These are phyloP conservation scores for Athripsodes cinereus DNA, from an alignment of 2,888 invertebrate genomes.

Conservation along the genomic window DNA sequence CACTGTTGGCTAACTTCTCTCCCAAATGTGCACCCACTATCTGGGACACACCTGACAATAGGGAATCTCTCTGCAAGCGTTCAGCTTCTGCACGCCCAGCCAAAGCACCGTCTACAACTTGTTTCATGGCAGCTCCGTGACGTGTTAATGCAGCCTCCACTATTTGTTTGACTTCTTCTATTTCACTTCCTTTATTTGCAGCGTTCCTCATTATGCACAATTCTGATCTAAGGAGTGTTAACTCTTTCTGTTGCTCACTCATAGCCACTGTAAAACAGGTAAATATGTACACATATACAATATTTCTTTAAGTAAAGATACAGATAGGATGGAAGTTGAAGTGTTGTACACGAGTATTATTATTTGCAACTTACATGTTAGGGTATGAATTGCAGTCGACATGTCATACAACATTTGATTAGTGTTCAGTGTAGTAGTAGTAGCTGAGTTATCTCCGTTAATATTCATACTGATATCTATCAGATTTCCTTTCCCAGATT, in stretches of 20 bases:
- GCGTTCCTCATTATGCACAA: constrained; percentile 28
- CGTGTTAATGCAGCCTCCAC: constrained; percentile 35
- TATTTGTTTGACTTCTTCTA: constrained; percentile 31
- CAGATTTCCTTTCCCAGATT: constrained; percentile 29
- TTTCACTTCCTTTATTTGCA: constrained; percentile 18
- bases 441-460: constrained; percentile 4
- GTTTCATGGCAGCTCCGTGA: constrained; percentile 37
- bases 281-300: no score
- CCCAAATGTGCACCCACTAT: constrained; percentile 45
- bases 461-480: constrained; percentile 23
- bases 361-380: constrained; percentile 13
- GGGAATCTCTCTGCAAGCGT: constrained; percentile 44
- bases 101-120: constrained; percentile 35
- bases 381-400: constrained; percentile 4
- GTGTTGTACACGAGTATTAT: not conserved
- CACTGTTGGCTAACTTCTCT: constrained; percentile 48
- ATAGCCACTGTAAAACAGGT: constrained; percentile 46
- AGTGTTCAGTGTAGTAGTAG: not conserved
- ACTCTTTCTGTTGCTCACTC: constrained; percentile 43
- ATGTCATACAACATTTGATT: constrained; percentile 5
- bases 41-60: constrained; percentile 50
- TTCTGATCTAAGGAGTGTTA: constrained; percentile 41
- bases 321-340: not conserved
- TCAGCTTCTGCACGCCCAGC: constrained; percentile 36
- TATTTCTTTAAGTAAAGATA: not conserved